A percentile compares a stretch with the other conserved stretches of the same genome.
Evolutionary conservation across 2,888 invertebrate genomes (phyloP).

Genomic region (Halocaridina rubra): DNA sequence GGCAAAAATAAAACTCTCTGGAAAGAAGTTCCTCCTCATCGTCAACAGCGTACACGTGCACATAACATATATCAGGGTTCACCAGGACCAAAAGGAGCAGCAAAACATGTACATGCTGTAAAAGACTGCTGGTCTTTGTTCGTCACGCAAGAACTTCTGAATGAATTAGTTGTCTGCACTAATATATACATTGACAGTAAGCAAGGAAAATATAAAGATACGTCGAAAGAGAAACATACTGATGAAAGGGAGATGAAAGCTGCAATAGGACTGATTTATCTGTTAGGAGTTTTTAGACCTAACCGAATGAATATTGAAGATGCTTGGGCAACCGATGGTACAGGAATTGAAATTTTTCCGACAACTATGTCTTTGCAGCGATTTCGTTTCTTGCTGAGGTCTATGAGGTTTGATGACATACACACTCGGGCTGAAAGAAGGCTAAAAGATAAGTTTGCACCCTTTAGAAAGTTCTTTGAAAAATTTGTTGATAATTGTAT

Average conservation of each 20-base stretch:
- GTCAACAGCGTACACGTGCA: neutral
- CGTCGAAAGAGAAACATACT: neutral
- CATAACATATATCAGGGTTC: constrained; percentile 3
- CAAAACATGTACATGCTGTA: neutral
- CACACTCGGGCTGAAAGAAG: neutral
- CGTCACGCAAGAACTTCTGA: neutral
- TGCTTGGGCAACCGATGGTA: constrained; percentile 10
- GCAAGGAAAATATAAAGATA: neutral
- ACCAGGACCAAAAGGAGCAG: constrained; percentile 5
- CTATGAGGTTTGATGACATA: constrained; percentile 6
- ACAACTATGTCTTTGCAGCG: constrained; percentile 5
- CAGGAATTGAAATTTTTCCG: neutral
- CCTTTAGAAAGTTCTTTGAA: neutral
- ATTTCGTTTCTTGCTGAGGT: constrained; percentile 1
- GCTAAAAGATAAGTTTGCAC: neutral
- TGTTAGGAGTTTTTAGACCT: constrained; percentile 1
- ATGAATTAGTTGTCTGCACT: neutral
- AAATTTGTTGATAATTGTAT: constrained; percentile 5
- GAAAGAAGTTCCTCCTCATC: neutral
- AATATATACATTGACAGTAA: constrained; percentile 9
- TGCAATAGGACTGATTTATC: neutral
- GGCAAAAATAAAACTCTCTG: neutral
- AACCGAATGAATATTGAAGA: neutral
- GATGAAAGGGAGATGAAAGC: constrained; percentile 11
- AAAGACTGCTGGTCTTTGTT: neutral